These are phyloP conservation scores for Erithacus rubecula DNA, from an alignment of 2,797 vertebrate genomes.

Conservation along the genomic window DNA sequence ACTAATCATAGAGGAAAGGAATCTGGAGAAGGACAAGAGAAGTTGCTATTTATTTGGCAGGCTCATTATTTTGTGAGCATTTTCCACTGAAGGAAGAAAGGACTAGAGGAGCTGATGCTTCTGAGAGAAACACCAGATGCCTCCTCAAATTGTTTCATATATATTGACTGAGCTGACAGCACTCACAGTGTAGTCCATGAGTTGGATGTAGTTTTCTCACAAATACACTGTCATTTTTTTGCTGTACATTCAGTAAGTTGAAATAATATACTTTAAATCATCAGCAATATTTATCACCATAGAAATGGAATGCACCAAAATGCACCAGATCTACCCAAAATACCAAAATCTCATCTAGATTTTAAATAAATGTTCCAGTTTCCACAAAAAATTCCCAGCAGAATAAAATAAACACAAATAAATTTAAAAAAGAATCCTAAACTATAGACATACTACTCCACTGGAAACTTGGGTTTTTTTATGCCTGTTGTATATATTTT, in stretches of 20 bases:
- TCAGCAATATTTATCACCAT: not conserved
- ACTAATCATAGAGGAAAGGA: not conserved
- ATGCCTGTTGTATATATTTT: not conserved
- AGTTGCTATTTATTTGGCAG: not conserved
- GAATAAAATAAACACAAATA: not conserved
- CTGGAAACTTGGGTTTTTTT: not conserved
- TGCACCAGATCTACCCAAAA: not conserved
- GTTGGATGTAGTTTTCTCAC: not conserved
- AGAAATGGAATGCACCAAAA: not conserved
- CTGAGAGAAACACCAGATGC: not conserved
- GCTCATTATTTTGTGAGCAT: not conserved
- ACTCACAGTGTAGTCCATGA: not conserved
- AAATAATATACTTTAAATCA: not conserved
- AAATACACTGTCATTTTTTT: rapidly evolving
- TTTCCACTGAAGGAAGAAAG: not conserved
- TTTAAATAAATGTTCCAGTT: not conserved
- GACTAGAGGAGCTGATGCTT: not conserved
- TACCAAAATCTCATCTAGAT: not conserved
- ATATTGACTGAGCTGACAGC: not conserved
- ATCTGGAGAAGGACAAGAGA: not conserved
- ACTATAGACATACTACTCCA: not conserved
- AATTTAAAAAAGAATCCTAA: not conserved
- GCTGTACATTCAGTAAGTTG: not conserved
- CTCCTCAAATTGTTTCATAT: not conserved
- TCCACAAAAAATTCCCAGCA: not conserved